Evolutionary conservation across 2,113 vertebrate species (phyloP).

Genomic region (Mus pahari): DNA sequence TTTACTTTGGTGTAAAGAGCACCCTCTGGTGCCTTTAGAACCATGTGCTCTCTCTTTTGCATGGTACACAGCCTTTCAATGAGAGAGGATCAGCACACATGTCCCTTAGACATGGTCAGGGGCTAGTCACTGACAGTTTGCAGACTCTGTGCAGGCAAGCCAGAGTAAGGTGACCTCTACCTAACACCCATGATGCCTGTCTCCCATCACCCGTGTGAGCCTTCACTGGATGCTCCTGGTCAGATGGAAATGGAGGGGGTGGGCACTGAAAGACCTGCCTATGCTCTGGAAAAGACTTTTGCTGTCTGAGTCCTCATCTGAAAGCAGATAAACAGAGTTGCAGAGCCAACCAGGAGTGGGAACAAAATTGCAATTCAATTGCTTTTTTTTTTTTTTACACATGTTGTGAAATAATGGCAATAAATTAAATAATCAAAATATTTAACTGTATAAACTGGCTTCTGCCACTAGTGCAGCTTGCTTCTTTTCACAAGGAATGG

Average conservation of each 20-base stretch:
- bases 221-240: not conserved
- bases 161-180: not conserved
- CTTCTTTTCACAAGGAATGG: slow-evolving; percentile 81
- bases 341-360: slow-evolving; percentile 40
- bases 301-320: not conserved
- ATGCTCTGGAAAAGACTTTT: not conserved
- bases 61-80: not conserved
- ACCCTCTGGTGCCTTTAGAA: slow-evolving; percentile 56
- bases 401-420: slow-evolving; percentile 75
- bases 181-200: too few species aligned
- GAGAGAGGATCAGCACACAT: not conserved
- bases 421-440: slow-evolving; percentile 83
- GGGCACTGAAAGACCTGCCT: not conserved
- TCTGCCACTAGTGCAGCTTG: slow-evolving; percentile 74
- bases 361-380: slow-evolving; percentile 72
- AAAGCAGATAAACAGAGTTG: slow-evolving; percentile 45
- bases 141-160: not conserved
- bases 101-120: not conserved
- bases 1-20: slow-evolving; percentile 67
- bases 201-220: rapidly evolving
- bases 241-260: not conserved
- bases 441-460: slow-evolving; percentile 84
- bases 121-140: not conserved
- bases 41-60: slow-evolving; percentile 42
- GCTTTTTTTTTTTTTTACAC: slow-evolving; percentile 55